Base-by-base conservation (phyloP, 2,888 invertebrate species). In the Norana najaformis region DNA sequence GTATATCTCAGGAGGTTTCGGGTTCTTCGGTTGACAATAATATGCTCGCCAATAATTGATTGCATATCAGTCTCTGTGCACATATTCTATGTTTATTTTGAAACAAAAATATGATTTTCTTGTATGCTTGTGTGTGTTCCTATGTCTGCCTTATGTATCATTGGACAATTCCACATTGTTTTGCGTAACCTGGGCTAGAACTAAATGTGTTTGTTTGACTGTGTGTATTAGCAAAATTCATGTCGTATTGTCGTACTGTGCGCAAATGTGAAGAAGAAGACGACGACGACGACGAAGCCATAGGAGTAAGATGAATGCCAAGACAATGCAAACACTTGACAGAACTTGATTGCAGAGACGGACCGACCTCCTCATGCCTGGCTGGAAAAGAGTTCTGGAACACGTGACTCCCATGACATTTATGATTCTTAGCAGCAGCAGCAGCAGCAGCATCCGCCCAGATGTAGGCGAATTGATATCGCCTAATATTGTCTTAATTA, bases 401-500 rank as follows among this genome's bases (percentile, higher is more conserved):
- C 69, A 69, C 69, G 13, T n/a, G 69, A 0, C n/a, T n/a, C 5
- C 69, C 69, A 69, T n/a, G 69, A 69, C 69, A 69, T 69, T 69
- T 69, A 69, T 69, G 69, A 69, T 69, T 69, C 69, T n/a, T 47
- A n/a, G 69, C 69, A n/a, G 69, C 69, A 69, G n/a, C 30, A 69
- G 69, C 69, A 69, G 69, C 0, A 69, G 8, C 3, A 11, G 69
- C 69, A n/a, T 8, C n/a, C 69, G 69, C 30, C n/a, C 69, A 8
- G 30, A 69, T n/a, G 69, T n/a, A n/a, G 30, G 69, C 69, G 69
- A 69, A 69, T 69, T 69, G n/a, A 69, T 69, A 69, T 69, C 69
- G n/a, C 69, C 69, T 69, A 69, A 69, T 69, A 69, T 69, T 69
- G 69, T 30, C 69, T 69, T 69, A 69, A 69, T 69, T 69, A 69